Evolutionary conservation across 2,113 vertebrate genomes (phyloP).

Genomic region (Haemorhous mexicanus): DNA sequence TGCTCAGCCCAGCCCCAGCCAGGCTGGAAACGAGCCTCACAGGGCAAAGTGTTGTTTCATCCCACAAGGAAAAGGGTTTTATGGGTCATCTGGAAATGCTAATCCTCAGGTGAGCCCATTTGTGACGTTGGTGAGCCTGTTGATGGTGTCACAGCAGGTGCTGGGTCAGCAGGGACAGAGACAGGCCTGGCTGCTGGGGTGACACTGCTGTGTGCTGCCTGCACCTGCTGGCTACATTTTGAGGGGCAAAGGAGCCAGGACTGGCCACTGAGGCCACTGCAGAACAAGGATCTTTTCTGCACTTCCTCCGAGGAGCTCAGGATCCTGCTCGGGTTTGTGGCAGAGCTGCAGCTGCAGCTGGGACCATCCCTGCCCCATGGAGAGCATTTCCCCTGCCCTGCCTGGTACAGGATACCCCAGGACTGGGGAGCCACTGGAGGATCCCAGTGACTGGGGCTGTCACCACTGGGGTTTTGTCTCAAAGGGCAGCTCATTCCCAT

Average conservation of each 20-base stretch:
- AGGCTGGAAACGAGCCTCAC: accelerated
- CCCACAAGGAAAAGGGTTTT: not conserved
- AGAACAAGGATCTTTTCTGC: not conserved
- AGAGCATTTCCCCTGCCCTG: not conserved
- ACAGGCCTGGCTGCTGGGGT: not conserved
- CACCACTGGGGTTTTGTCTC: not conserved
- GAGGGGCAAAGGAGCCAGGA: not conserved
- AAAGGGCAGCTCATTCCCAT: slow-evolving; percentile 67
- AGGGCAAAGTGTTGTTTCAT: not conserved
- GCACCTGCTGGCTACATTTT: not conserved
- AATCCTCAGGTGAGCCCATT: not conserved
- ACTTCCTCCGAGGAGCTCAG: accelerated
- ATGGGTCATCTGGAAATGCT: not conserved
- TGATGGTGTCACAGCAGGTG: not conserved
- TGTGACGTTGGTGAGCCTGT: not conserved
- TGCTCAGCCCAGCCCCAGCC: not conserved
- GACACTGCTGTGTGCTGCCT: not conserved
- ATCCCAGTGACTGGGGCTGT: not conserved
- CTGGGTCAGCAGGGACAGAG: not conserved
- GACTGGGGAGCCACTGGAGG: not conserved
- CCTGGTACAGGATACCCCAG: not conserved
- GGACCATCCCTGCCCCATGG: not conserved
- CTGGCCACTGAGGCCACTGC: not conserved
- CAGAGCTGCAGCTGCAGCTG: not conserved
- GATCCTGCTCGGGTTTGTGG: not conserved